Evolutionary conservation across 2,888 invertebrate species (phyloP).

Genomic region (Habroteleia sp.): DNA sequence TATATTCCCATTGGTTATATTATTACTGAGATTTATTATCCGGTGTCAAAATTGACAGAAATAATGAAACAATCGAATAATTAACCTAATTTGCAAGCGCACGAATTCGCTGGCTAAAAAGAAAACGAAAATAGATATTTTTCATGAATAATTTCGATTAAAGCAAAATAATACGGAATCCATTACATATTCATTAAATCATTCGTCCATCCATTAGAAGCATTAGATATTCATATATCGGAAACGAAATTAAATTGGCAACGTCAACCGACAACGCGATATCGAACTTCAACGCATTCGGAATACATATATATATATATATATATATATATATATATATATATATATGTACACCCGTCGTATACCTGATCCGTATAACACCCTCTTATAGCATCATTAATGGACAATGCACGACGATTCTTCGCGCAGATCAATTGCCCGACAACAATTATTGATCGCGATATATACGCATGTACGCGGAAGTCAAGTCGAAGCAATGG

Average conservation of each 20-base stretch:
- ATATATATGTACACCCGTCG: no score
- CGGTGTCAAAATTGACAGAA: no score
- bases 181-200: constrained; percentile 59
- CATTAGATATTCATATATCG: constrained; percentile 61
- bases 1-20: no score
- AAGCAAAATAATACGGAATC: constrained; percentile 37
- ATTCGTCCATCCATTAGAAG: constrained; percentile 48
- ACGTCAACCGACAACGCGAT: constrained; percentile 49
- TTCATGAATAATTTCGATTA: constrained; percentile 40
- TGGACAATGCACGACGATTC: constrained; percentile 46
- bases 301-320: constrained; percentile 35
- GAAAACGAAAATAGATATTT: not conserved
- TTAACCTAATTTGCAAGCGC: not conserved
- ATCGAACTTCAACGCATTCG: constrained; percentile 32
- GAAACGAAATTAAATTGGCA: constrained; percentile 61
- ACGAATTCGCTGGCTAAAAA: not conserved
- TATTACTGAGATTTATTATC: no score
- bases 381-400: constrained; percentile 40
- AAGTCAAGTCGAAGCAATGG: constrained; percentile 76
- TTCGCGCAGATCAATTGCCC: constrained; percentile 48
- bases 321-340: constrained; percentile 29
- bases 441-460: constrained; percentile 56
- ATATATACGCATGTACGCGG: constrained; percentile 76
- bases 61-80: not conserved
- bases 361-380: not conserved